phyloP scores from a whole-genome alignment of 2,888 invertebrate species.

The Ophioninae sp. region DNA sequence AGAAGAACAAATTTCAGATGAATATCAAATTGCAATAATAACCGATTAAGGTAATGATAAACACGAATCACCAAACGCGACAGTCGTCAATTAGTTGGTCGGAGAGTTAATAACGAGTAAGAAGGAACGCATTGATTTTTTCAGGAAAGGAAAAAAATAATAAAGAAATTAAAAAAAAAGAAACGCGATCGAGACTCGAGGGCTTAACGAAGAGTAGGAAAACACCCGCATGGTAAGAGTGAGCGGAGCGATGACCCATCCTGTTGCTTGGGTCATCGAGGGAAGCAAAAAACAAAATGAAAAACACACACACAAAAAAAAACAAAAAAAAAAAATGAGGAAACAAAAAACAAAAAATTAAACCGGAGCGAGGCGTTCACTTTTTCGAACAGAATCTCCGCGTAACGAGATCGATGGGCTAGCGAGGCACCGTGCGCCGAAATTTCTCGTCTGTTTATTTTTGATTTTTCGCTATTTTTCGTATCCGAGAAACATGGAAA shows the following conservation, averaged over 20 bases:
- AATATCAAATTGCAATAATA: slow-evolving; percentile 56
- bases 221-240: slow-evolving; percentile 34
- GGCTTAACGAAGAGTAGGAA: slow-evolving; percentile 16
- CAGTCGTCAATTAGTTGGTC: slow-evolving; percentile 58
- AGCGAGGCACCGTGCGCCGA: slow-evolving; percentile 47
- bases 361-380: slow-evolving; percentile 65
- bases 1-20: slow-evolving; percentile 27
- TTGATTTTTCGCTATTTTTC: slow-evolving; percentile 15
- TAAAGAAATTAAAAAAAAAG: slow-evolving; percentile 27
- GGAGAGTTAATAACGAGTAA: slow-evolving; percentile 6
- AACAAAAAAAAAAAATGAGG: slow-evolving; percentile 41
- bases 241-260: background rate
- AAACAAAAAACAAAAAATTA: background rate
- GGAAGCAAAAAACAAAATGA: slow-evolving; percentile 45
- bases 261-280: slow-evolving; percentile 36
- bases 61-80: slow-evolving; percentile 48
- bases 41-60: slow-evolving; percentile 43
- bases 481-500: slow-evolving; percentile 14
- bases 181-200: slow-evolving; percentile 20
- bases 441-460: slow-evolving; percentile 51
- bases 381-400: slow-evolving; percentile 71
- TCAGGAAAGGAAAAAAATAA: slow-evolving; percentile 35
- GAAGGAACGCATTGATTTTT: slow-evolving; percentile 30
- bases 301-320: slow-evolving; percentile 40
- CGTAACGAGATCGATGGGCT: slow-evolving; percentile 63